These are phyloP conservation scores for Tinea trinotella DNA, from an alignment of 2,888 invertebrate species.

Conservation along the genomic window DNA sequence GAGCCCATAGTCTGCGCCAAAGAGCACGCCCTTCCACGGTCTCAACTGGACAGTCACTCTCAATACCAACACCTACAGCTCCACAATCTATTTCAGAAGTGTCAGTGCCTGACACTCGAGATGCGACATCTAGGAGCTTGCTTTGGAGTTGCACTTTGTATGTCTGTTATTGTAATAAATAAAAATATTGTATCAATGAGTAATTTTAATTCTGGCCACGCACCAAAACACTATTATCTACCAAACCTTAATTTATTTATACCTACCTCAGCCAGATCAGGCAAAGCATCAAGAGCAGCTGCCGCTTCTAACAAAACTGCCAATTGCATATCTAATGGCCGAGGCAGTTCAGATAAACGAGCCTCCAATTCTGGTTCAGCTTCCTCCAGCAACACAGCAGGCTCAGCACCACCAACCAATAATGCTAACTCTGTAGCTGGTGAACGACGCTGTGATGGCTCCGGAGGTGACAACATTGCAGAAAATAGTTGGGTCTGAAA, in stretches of 20 bases:
- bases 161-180: conserved; percentile 61
- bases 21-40: conserved; percentile 30
- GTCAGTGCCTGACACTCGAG: conserved; percentile 77
- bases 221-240: no score
- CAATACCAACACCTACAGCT: conserved; percentile 28
- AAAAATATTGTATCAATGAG: no score
- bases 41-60: conserved; percentile 19
- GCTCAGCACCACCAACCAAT: neutral
- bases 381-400: neutral
- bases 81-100: conserved; percentile 42
- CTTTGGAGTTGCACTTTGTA: conserved; percentile 87
- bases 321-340: neutral
- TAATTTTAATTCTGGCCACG: no score
- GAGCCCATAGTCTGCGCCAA: neutral
- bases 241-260: no score
- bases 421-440: neutral
- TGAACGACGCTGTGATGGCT: neutral
- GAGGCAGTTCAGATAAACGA: neutral
- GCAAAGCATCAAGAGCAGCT: neutral
- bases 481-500: conserved; percentile 1
- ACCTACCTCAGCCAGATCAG: neutral
- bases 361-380: conserved; percentile 1
- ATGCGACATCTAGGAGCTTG: conserved; percentile 82
- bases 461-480: neutral
- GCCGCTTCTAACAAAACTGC: conserved; percentile 5